phyloP scores from a whole-genome alignment of 2,113 vertebrate species.

The Morone chrysops region DNA sequence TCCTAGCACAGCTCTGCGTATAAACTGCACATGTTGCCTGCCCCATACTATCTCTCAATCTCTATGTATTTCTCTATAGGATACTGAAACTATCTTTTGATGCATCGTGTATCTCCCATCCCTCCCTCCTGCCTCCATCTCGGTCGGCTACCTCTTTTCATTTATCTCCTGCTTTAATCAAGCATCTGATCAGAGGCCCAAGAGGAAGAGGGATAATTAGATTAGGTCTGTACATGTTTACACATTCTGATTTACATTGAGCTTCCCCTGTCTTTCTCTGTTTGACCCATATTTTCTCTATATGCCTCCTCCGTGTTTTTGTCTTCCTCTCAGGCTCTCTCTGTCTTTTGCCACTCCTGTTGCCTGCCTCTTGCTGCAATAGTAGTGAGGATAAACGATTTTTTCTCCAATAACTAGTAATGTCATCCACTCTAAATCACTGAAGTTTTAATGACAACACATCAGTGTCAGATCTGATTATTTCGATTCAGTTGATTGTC shows the following conservation, averaged over 20 bases:
- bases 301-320: conserved; percentile 58
- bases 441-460: conserved; percentile 15
- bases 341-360: conserved; percentile 21
- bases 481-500: conserved; percentile 8
- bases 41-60: conserved; percentile 13
- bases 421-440: conserved; percentile 5
- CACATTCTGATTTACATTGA: conserved; percentile 77
- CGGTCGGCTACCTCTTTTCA: conserved; percentile 48
- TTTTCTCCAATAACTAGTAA: conserved; percentile 35
- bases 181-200: conserved; percentile 64
- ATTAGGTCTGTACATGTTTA: conserved; percentile 81
- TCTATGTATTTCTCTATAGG: conserved; percentile 7
- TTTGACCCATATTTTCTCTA: conserved; percentile 76
- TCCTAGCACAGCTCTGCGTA: too few species aligned
- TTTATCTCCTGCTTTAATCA: conserved; percentile 72
- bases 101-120: conserved; percentile 11
- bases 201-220: conserved; percentile 75
- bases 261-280: conserved; percentile 64
- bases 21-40: neutral
- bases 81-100: conserved; percentile 9
- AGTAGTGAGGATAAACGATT: neutral
- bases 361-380: conserved; percentile 26
- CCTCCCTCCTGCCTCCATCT: conserved; percentile 21
- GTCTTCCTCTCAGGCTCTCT: conserved; percentile 30
- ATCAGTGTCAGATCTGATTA: conserved; percentile 27